phyloP scores from a whole-genome alignment of 2,113 vertebrate species.

The crab-eating macaque (Macaca fascicularis) region DNA sequence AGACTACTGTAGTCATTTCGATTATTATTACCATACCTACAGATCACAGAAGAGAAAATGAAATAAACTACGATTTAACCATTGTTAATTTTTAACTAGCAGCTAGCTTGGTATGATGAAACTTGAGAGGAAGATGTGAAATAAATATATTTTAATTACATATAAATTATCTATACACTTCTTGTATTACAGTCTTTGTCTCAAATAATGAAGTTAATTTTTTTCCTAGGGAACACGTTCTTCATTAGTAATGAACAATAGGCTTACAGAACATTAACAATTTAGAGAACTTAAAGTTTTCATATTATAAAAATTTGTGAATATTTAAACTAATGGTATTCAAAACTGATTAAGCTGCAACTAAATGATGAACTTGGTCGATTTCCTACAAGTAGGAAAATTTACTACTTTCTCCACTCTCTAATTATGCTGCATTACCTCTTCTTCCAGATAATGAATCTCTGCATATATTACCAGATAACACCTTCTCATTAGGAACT shows the following conservation, averaged over 20 bases:
- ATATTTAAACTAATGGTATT: neutral
- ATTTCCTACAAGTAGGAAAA: neutral
- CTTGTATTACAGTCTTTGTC: neutral
- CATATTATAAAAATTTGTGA: neutral
- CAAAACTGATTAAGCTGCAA: neutral
- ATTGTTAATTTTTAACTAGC: neutral
- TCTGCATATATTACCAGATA: neutral
- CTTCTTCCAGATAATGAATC: neutral
- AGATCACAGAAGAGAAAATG: neutral
- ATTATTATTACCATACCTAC: neutral
- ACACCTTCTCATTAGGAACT: neutral
- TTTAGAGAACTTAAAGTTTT: constrained; percentile 5
- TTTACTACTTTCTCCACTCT: neutral
- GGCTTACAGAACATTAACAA: neutral
- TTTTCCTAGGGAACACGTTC: neutral
- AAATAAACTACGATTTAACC: neutral
- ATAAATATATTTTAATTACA: constrained; percentile 6
- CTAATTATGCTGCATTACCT: neutral
- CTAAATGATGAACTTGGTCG: neutral
- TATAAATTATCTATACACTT: neutral
- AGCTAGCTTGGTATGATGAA: neutral
- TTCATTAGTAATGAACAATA: neutral
- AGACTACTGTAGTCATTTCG: neutral
- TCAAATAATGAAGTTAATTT: neutral
- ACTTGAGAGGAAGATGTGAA: neutral